phyloP scores from a whole-genome alignment of 2,113 vertebrate genomes.

The Cochlearius cochlearius region DNA sequence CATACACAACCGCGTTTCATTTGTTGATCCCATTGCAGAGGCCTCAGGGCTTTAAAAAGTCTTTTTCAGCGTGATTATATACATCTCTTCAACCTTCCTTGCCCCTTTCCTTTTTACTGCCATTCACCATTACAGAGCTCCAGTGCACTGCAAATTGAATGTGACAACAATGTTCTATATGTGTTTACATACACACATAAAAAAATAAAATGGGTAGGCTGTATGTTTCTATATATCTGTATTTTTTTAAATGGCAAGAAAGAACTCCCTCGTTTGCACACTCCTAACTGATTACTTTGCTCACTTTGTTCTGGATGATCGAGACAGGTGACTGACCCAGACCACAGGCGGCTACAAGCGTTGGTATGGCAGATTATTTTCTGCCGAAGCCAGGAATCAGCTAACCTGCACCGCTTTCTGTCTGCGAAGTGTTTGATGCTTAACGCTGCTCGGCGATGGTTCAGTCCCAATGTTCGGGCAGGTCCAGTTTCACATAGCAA shows the following conservation, averaged over 20 bases:
- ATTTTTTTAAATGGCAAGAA: rapidly evolving
- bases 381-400: neutral
- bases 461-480: neutral
- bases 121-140: neutral
- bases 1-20: constrained; percentile 56
- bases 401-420: neutral
- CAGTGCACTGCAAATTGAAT: neutral
- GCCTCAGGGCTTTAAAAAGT: constrained; percentile 77
- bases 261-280: neutral
- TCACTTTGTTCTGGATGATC: neutral
- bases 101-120: constrained; percentile 18
- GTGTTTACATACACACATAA: neutral
- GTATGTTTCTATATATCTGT: rapidly evolving
- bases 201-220: neutral
- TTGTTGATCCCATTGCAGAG: constrained; percentile 67
- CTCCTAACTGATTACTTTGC: neutral
- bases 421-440: neutral
- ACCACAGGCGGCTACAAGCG: neutral
- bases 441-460: neutral
- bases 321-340: neutral
- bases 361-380: neutral
- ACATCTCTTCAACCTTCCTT: neutral
- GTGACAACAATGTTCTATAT: neutral
- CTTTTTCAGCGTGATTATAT: constrained; percentile 62
- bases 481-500: neutral